phyloP scores from a whole-genome alignment of 1,140 invertebrate genomes.

The Helicoverpa armigera region DNA sequence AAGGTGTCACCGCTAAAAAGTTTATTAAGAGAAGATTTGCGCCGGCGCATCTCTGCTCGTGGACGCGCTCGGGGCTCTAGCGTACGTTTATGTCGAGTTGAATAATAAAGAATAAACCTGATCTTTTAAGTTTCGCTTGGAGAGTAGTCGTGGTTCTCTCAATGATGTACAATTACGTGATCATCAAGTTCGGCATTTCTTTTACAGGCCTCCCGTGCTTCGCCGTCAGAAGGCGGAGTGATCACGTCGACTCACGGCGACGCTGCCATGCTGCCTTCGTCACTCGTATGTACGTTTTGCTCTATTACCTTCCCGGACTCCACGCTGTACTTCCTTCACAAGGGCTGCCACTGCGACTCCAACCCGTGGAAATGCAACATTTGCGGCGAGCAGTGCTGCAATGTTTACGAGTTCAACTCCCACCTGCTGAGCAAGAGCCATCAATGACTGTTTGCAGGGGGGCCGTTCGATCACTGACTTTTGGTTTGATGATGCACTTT shows the following conservation, averaged over 20 bases:
- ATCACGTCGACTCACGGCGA: conserved; percentile 89
- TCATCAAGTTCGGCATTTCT: conserved; percentile 9
- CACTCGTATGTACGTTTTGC: conserved; percentile 94
- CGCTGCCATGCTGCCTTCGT: conserved; percentile 78
- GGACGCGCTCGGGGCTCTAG: conserved; percentile 81
- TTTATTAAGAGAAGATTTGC: conserved; percentile 92
- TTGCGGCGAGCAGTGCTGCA: conserved; percentile 96
- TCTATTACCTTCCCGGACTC: conserved; percentile 98
- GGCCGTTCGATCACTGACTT: conserved; percentile 75
- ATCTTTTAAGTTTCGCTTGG: conserved; percentile 15
- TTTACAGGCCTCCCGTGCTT: conserved; percentile 85
- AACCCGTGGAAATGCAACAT: conserved; percentile 99
- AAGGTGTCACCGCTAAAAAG: conserved; percentile 95
- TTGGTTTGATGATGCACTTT: conserved; percentile 66
- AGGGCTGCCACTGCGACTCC: conserved; percentile 98
- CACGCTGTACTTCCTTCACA: conserved; percentile 98
- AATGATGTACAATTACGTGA: neutral
- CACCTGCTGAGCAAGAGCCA: conserved; percentile 97
- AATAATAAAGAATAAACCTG: conserved; percentile 9
- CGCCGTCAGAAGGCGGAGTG: conserved; percentile 88
- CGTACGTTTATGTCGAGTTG: conserved; percentile 65
- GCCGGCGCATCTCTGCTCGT: conserved; percentile 90
- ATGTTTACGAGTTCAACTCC: conserved; percentile 98
- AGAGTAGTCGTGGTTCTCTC: conserved; percentile 24
- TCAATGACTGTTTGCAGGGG: conserved; percentile 89